Evolutionary conservation across 1,140 invertebrate genomes (phyloP).

Genomic region (Ectropis grisescens): DNA sequence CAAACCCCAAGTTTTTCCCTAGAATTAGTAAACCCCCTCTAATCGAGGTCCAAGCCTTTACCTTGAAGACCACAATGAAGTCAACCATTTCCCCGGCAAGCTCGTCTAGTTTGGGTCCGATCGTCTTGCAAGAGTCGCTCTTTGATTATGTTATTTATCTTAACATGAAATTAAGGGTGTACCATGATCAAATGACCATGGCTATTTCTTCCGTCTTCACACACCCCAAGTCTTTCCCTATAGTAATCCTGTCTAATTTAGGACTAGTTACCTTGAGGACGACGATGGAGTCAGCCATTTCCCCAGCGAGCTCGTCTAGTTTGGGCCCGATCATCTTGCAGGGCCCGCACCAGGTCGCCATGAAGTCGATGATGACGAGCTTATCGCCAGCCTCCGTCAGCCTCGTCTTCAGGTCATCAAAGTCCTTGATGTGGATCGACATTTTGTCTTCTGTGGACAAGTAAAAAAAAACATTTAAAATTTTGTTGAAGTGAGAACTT

Average conservation of each 20-base stretch:
- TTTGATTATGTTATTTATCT: too few species aligned
- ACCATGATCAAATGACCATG: too few species aligned
- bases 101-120: slow-evolving; percentile 85
- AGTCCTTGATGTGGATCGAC: slow-evolving; percentile 63
- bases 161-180: too few species aligned
- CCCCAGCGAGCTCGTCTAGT: slow-evolving; percentile 75
- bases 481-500: too few species aligned
- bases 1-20: too few species aligned
- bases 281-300: slow-evolving; percentile 68
- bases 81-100: slow-evolving; percentile 70
- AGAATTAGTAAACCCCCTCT: too few species aligned
- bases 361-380: slow-evolving; percentile 92
- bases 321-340: slow-evolving; percentile 93
- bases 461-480: too few species aligned
- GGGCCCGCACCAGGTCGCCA: slow-evolving; percentile 90
- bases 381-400: slow-evolving; percentile 83
- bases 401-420: slow-evolving; percentile 79
- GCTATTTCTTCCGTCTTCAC: too few species aligned
- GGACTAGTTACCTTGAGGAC: slow-evolving; percentile 75
- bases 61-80: slow-evolving; percentile 71
- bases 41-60: too few species aligned
- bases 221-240: too few species aligned
- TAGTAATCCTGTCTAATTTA: too few species aligned
- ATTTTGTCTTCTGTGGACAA: slow-evolving; percentile 25
- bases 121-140: slow-evolving; percentile 95